A percentile compares a stretch with the other conserved stretches of the same genome.
Evolutionary conservation across 2,888 invertebrate species (phyloP).

Genomic region (Oasisia sp.): DNA sequence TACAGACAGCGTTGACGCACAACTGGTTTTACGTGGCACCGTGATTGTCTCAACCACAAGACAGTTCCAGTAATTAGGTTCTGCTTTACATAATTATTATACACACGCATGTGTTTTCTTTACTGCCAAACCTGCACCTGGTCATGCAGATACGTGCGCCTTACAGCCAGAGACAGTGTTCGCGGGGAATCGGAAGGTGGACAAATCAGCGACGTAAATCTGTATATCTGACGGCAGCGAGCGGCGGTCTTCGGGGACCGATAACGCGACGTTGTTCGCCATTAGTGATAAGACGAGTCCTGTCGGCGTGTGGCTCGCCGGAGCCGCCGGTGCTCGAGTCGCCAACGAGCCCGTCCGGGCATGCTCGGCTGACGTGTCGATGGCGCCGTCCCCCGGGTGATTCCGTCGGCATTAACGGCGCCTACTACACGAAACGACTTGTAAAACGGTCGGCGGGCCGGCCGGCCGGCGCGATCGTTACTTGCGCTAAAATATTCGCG

Average conservation of each 20-base stretch:
- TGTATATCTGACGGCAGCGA: background rate
- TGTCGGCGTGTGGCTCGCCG: background rate
- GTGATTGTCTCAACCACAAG: background rate
- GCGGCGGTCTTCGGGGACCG: background rate
- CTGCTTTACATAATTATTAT: background rate
- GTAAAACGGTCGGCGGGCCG: background rate
- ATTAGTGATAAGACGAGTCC: background rate
- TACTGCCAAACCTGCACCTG: background rate
- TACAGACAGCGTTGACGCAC: background rate
- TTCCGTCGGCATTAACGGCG: background rate
- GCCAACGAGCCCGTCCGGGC: background rate
- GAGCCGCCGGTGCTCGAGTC: background rate
- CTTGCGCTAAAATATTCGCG: background rate
- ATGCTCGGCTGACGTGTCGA: background rate
- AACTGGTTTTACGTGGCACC: background rate
- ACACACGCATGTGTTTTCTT: background rate
- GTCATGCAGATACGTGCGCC: background rate
- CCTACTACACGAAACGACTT: constrained; percentile 6
- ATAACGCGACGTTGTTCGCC: background rate
- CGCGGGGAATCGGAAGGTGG: background rate
- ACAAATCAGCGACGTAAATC: background rate
- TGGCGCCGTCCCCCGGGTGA: background rate
- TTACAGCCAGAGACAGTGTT: background rate
- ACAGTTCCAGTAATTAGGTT: background rate
- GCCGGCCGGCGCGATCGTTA: background rate